A percentile compares a stretch with the other conserved stretches of the same genome.
Evolutionary conservation across 2,797 vertebrate genomes (phyloP).

Genomic region (Clarias laeviceps): DNA sequence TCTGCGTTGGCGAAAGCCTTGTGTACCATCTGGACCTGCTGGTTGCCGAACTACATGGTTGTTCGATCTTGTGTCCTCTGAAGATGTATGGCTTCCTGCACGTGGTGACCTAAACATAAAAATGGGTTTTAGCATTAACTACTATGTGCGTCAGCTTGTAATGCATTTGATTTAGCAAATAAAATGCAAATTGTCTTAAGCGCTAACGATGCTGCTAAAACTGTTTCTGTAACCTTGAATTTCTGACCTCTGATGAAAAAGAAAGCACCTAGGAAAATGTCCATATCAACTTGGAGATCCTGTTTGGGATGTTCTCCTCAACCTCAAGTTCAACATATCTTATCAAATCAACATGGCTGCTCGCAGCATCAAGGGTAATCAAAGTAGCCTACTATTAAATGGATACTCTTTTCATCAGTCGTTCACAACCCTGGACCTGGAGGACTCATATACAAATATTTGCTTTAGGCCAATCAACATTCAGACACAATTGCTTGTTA

Average conservation of each 20-base stretch:
- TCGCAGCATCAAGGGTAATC: background rate
- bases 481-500: background rate
- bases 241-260: background rate
- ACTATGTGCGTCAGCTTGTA: no score
- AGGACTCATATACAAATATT: background rate
- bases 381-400: background rate
- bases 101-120: conserved; percentile 68
- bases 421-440: no score
- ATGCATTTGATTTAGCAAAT: conserved; percentile 2
- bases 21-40: conserved; percentile 88
- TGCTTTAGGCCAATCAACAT: background rate
- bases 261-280: background rate
- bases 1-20: conserved; percentile 95
- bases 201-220: background rate
- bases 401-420: no score
- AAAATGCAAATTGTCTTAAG: background rate
- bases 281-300: background rate
- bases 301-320: background rate
- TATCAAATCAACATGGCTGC: background rate
- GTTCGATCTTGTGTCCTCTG: conserved; percentile 86
- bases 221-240: background rate
- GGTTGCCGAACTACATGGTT: conserved; percentile 90
- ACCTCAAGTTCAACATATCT: background rate
- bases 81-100: conserved; percentile 72
- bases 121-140: conserved; percentile 2